Base-by-base conservation (phyloP, 53 echinoderm and acorn worm species). In the Astropecten irregularis region DNA sequence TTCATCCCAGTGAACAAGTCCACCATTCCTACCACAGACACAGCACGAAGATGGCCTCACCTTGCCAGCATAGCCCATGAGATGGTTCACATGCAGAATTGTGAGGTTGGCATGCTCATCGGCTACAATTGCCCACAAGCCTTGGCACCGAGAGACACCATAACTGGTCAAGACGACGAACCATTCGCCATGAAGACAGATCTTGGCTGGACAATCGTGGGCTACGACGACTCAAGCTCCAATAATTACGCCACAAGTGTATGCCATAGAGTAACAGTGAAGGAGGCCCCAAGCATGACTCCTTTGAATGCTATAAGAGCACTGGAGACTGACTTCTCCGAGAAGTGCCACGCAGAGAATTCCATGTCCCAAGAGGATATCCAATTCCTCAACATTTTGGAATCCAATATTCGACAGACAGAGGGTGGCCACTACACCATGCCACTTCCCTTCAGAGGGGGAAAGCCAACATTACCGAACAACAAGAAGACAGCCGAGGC, bases 181-280 rank as follows among this genome's bases (percentile, higher is more conserved):
- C 88, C 82, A 2, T 88, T 69, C 69, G 88, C 61, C 1, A 16
- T 82, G 21, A 21, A 50, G 23, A 82, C 88, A 8, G 88, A 88
- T n/a, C 58, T 86, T n/a, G 89, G 89, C 4, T 89, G 89, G 89
- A 72, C 76, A 39, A 83, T 89, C 31, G 69, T 89, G 1, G 90
- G 85, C 23, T 29, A 59, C 3, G 67, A 48, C 3, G 73, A 82
- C 19, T 29, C 77, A 3, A 59, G 52, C 20, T 6, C 51, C 10
- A 52, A 44, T 2, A 66, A 46, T 55, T 70, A 79, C 57, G 50
- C 16, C 19, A 70, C 77, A 14, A 81, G 90, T 13, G 14, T 49
- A 33, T 57, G 83, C 55, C 82, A 87, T 56, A 33, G 83, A 34
- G 50, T 42, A 28, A 16, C 50, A 16, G 51, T 62, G 39, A 65